These are phyloP conservation scores for Seriola aureovittata DNA, from an alignment of 2,113 vertebrate genomes.

Conservation along the genomic window DNA sequence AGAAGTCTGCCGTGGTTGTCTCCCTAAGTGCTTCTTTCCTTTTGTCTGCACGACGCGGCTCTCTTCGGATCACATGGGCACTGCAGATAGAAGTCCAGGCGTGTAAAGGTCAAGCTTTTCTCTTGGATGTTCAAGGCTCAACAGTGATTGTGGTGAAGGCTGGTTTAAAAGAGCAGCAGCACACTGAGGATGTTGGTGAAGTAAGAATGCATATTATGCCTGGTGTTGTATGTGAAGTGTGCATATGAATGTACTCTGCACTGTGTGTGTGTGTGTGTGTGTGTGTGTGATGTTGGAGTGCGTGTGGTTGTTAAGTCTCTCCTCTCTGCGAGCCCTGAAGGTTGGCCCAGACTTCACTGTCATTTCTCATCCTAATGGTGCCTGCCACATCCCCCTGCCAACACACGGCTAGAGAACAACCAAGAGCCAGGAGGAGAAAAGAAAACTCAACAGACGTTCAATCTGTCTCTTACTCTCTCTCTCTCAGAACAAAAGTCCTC, in stretches of 20 bases:
- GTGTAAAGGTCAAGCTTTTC: conserved; percentile 67
- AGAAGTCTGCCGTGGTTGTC: conserved; percentile 60
- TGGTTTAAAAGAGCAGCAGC: conserved; percentile 25
- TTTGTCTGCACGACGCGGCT: conserved; percentile 60
- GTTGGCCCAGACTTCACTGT: conserved; percentile 75
- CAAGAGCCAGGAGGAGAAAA: conserved; percentile 70
- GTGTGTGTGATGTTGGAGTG: conserved; percentile 45
- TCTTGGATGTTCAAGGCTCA: conserved; percentile 37
- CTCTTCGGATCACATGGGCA: conserved; percentile 36
- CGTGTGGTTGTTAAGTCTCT: conserved; percentile 70
- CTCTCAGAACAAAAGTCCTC: conserved; percentile 52
- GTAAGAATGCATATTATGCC: conserved; percentile 13
- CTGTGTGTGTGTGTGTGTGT: conserved; percentile 25
- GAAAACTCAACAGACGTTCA: conserved; percentile 70
- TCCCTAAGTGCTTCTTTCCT: conserved; percentile 63
- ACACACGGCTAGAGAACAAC: conserved; percentile 66
- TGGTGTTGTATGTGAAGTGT: conserved; percentile 16
- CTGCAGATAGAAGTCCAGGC: conserved; percentile 38
- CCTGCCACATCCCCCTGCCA: conserved; percentile 79
- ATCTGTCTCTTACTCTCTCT: conserved; percentile 53
- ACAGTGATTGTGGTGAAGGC: neutral
- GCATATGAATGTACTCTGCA: conserved; percentile 30
- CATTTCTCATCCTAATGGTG: conserved; percentile 83
- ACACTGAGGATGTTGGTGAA: neutral
- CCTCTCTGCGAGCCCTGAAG: conserved; percentile 72